Conservation (phyloP, 2,113 vertebrate genomes). For the Malurus alboscapulatus region DNA sequence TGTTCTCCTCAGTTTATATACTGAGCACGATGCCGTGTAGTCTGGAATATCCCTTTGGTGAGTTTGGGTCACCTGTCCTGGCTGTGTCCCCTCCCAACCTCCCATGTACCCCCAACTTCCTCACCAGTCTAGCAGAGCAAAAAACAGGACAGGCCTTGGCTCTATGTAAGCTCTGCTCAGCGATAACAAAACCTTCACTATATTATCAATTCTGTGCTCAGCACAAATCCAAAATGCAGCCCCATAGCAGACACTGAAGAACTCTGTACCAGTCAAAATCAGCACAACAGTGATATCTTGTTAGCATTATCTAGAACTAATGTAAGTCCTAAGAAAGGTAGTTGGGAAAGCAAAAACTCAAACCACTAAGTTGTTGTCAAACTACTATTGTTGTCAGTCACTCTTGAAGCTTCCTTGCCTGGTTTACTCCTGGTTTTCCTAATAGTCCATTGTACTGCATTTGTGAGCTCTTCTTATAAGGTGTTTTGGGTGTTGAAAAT, state of each 20-base stretch:
- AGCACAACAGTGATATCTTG: background rate
- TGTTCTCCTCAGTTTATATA: background rate
- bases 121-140: background rate
- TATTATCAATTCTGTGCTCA: background rate
- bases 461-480: background rate
- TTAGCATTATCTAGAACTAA: background rate
- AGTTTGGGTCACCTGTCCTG: background rate
- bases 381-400: background rate
- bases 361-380: background rate
- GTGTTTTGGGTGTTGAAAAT: background rate
- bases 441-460: background rate
- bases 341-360: background rate
- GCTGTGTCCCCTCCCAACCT: background rate
- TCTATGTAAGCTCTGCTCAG: background rate
- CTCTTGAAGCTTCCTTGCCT: background rate
- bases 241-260: background rate
- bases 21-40: background rate
- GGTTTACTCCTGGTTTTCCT: background rate
- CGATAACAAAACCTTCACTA: background rate
- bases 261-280: background rate
- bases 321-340: background rate
- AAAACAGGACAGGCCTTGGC: background rate
- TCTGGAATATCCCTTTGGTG: background rate
- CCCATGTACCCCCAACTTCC: background rate
- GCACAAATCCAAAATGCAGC: background rate